Conservation (phyloP, 2,113 vertebrate species). For the Pelecanus crispus region DNA sequence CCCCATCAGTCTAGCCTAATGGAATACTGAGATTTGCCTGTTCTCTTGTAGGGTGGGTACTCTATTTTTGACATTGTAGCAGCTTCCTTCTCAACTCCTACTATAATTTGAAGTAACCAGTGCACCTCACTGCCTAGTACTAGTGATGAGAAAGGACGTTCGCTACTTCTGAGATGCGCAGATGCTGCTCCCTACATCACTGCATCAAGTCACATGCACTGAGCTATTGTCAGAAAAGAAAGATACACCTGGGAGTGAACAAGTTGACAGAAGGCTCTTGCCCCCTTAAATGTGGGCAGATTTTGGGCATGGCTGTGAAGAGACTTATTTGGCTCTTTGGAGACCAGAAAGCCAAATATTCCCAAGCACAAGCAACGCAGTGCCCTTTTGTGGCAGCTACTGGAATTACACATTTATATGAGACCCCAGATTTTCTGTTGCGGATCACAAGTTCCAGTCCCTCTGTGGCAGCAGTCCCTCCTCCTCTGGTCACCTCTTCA, state of each 20-base stretch:
- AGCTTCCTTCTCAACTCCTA: neutral
- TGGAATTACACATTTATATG: neutral
- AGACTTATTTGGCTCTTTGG: neutral
- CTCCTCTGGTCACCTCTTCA: slow-evolving; percentile 14
- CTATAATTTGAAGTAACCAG: neutral
- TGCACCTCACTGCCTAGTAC: neutral
- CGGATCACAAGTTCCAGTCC: neutral
- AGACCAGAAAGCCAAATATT: neutral
- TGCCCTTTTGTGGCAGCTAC: slow-evolving; percentile 2
- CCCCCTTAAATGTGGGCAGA: neutral
- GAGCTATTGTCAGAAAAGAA: neutral
- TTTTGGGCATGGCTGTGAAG: neutral
- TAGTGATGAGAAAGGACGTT: neutral
- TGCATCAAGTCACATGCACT: neutral
- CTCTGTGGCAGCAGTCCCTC: neutral
- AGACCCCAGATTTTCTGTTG: neutral
- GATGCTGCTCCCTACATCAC: neutral
- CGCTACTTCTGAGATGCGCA: neutral
- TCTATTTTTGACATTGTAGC: neutral
- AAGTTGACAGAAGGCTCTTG: neutral
- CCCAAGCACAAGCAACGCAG: neutral
- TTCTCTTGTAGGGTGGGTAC: neutral
- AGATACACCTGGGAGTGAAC: slow-evolving; percentile 15
- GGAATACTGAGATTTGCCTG: neutral
- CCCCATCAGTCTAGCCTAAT: neutral